Percentiles rank a stretch among this genome's conserved stretches.
phyloP scores from a whole-genome alignment of 2,888 invertebrate species.

The Hirtodrosophila cameraria region DNA sequence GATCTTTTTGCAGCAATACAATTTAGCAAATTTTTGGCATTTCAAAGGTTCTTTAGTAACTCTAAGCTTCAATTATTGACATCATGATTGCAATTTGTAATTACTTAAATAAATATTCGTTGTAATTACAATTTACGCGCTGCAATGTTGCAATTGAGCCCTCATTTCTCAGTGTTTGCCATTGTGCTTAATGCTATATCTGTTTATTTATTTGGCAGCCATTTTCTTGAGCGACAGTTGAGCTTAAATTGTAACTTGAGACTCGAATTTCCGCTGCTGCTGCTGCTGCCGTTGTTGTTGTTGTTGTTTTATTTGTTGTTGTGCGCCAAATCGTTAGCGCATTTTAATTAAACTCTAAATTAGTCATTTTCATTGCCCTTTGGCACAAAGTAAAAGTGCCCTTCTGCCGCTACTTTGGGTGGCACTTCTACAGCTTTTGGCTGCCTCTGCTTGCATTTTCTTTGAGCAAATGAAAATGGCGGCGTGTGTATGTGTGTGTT shows the following conservation, averaged over 20 bases:
- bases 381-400: constrained; percentile 64
- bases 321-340: constrained; percentile 71
- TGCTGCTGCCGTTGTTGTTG: constrained; percentile 12
- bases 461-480: constrained; percentile 53
- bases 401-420: constrained; percentile 15
- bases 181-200: constrained; percentile 35
- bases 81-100: constrained; percentile 62
- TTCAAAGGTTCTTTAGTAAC: constrained; percentile 2
- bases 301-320: constrained; percentile 9
- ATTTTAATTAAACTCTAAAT: constrained; percentile 78
- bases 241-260: constrained; percentile 51
- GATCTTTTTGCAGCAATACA: no score
- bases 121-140: constrained; percentile 34
- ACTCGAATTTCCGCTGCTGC: constrained; percentile 14
- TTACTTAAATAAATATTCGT: constrained; percentile 53
- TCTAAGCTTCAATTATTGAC: constrained; percentile 34
- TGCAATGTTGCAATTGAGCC: constrained; percentile 19
- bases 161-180: constrained; percentile 26
- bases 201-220: constrained; percentile 58
- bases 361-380: constrained; percentile 76
- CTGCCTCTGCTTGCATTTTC: constrained; percentile 39
- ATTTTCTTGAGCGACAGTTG: constrained; percentile 63
- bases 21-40: background rate
- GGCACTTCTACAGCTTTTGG: constrained; percentile 5
- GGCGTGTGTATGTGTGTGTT: constrained; percentile 27